Percentiles rank a stretch among this genome's conserved stretches.
phyloP scores from a whole-genome alignment of 1,140 invertebrate genomes.

The Olivierus martensii region DNA sequence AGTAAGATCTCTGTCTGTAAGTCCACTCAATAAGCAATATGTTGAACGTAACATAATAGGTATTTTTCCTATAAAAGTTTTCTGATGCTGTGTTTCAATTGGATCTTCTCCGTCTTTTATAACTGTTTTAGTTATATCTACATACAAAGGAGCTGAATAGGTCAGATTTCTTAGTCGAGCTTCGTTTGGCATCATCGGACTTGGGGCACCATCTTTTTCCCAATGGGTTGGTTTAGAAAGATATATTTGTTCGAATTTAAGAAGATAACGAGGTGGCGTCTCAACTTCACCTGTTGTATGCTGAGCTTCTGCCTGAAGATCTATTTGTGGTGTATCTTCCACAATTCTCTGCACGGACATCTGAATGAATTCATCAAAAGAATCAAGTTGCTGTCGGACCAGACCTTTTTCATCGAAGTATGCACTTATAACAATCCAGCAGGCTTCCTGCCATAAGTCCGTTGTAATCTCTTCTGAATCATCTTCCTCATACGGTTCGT shows the following conservation, averaged over 20 bases:
- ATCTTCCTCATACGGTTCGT: conserved; percentile 29
- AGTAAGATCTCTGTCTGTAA: conserved; percentile 94
- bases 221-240: conserved; percentile 97
- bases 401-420: conserved; percentile 98
- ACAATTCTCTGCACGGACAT: conserved; percentile 99
- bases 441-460: conserved; percentile 98
- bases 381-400: conserved; percentile 95
- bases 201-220: conserved; percentile 98
- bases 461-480: conserved; percentile 81
- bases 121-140: conserved; percentile 95
- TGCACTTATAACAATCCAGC: conserved; percentile 98
- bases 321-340: conserved; percentile 94
- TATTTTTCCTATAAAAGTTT: conserved; percentile 98
- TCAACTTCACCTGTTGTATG: conserved; percentile 85
- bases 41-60: conserved; percentile 97
- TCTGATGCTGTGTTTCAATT: conserved; percentile 85
- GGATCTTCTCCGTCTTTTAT: conserved; percentile 80
- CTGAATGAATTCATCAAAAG: conserved; percentile 99
- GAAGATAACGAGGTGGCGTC: conserved; percentile 71
- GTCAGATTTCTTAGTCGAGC: conserved; percentile 51
- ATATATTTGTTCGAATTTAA: conserved; percentile 99
- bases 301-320: conserved; percentile 93
- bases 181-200: conserved; percentile 99
- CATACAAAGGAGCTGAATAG: conserved; percentile 95
- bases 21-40: conserved; percentile 82